Evolutionary conservation across 2,888 invertebrate genomes (phyloP).

Genomic region (Latheticus oryzae): DNA sequence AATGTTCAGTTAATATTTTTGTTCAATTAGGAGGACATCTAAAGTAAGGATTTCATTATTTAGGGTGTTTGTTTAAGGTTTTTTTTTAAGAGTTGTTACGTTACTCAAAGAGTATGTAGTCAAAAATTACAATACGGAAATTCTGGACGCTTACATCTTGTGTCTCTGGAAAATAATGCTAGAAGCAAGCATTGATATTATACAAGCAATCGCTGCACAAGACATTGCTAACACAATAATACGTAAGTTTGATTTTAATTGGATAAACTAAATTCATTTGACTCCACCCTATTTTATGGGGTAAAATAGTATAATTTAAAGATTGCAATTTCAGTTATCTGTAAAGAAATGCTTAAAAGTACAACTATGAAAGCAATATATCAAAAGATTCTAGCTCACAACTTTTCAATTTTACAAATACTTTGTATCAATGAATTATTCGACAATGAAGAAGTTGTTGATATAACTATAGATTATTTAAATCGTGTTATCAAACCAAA

Average conservation of each 20-base stretch:
- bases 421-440: not conserved
- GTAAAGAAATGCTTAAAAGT: constrained; percentile 15
- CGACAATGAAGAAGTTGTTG: not conserved
- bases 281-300: too few species aligned
- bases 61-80: too few species aligned
- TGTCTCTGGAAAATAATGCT: constrained; percentile 5
- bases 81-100: constrained; percentile 10
- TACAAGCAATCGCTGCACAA: not conserved
- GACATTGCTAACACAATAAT: not conserved
- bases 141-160: constrained; percentile 16
- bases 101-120: constrained; percentile 5
- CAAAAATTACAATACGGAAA: constrained; percentile 6
- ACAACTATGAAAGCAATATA: constrained; percentile 3
- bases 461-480: constrained; percentile 8
- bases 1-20: not conserved
- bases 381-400: constrained; percentile 16
- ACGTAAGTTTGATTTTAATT: too few species aligned
- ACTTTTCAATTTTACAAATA: constrained; percentile 24
- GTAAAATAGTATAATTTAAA: too few species aligned
- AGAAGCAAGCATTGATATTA: too few species aligned
- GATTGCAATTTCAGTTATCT: constrained; percentile 15
- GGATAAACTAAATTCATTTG: too few species aligned
- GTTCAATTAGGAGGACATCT: not conserved
- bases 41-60: constrained; percentile 11
- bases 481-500: constrained; percentile 23